These are phyloP conservation scores for Sinodicranocentrus sp. DNA, from an alignment of 2,888 invertebrate species.

Conservation along the genomic window DNA sequence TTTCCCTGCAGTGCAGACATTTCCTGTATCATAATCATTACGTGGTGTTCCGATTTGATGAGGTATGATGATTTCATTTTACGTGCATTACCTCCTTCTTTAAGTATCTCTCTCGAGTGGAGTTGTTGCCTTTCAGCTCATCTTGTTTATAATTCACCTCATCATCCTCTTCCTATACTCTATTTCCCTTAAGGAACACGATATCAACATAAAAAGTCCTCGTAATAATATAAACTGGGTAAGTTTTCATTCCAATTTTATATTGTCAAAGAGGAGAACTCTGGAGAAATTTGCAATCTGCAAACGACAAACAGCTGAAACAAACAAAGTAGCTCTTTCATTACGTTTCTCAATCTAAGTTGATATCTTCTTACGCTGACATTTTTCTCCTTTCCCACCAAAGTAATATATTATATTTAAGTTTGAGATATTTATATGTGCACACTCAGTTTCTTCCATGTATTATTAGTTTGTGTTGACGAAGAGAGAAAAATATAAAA, in stretches of 20 bases:
- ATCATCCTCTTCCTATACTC: slow-evolving; percentile 10
- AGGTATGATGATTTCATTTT: slow-evolving; percentile 31
- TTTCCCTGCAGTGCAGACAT: background rate
- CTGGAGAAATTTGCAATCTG: background rate
- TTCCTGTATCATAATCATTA: slow-evolving; percentile 20
- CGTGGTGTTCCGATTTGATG: slow-evolving; percentile 34
- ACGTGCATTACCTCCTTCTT: slow-evolving; percentile 10
- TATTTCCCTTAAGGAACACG: background rate
- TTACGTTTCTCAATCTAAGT: slow-evolving; percentile 25
- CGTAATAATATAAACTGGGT: too few relatives aligned
- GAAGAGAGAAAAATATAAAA: slow-evolving; percentile 1
- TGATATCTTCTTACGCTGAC: slow-evolving; percentile 7
- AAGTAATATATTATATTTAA: background rate
- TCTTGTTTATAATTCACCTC: slow-evolving; percentile 16
- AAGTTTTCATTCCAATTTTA: too few relatives aligned
- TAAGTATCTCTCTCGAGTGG: background rate
- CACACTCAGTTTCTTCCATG: slow-evolving; percentile 37
- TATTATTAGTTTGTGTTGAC: slow-evolving; percentile 35
- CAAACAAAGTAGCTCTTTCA: slow-evolving; percentile 40
- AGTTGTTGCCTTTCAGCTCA: background rate
- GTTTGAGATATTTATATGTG: background rate
- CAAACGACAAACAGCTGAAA: slow-evolving; percentile 17
- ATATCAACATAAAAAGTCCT: too few relatives aligned
- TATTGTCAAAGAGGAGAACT: too few relatives aligned
- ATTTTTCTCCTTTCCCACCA: slow-evolving; percentile 3